Evolutionary conservation across 2,888 invertebrate species (phyloP).

Genomic region (Tyria jacobaeae): DNA sequence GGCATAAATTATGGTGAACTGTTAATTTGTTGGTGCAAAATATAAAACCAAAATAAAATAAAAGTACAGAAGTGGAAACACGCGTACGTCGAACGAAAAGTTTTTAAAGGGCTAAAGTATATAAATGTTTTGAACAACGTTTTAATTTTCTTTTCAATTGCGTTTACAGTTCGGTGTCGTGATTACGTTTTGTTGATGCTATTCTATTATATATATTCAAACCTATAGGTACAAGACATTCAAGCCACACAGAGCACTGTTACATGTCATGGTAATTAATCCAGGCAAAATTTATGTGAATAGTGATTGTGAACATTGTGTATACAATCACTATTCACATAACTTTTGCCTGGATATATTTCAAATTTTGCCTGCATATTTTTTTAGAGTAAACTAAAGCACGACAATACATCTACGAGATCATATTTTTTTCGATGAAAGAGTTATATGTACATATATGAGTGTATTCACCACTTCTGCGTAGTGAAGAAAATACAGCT

Average conservation of each 20-base stretch:
- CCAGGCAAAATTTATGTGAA: slow-evolving; percentile 6
- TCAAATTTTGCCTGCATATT: too few species aligned
- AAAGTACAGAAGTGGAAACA: slow-evolving; percentile 12
- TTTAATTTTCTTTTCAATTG: slow-evolving; percentile 14
- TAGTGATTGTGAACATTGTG: background rate
- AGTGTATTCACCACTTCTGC: too few species aligned
- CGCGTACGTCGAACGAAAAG: slow-evolving; percentile 8
- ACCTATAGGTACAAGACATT: background rate
- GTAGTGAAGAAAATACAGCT: too few species aligned
- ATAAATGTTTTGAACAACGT: slow-evolving; percentile 17
- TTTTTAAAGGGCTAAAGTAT: slow-evolving; percentile 15
- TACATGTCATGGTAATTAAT: slow-evolving; percentile 4
- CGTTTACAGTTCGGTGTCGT: slow-evolving; percentile 5
- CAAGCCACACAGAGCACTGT: background rate
- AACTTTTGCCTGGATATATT: too few species aligned
- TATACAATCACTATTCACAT: too few species aligned
- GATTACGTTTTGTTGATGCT: slow-evolving; percentile 1
- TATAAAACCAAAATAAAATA: slow-evolving; percentile 15
- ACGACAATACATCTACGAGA: too few species aligned
- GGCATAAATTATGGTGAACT: slow-evolving; percentile 6
- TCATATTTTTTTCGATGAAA: too few species aligned
- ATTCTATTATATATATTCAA: background rate
- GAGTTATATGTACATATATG: too few species aligned
- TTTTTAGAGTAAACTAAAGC: too few species aligned
- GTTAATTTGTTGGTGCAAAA: slow-evolving; percentile 20